These are phyloP conservation scores for Chondrosia reniformis DNA, from an alignment of 37 sponge, comb jelly and placozoan genomes.

Conservation along the genomic window DNA sequence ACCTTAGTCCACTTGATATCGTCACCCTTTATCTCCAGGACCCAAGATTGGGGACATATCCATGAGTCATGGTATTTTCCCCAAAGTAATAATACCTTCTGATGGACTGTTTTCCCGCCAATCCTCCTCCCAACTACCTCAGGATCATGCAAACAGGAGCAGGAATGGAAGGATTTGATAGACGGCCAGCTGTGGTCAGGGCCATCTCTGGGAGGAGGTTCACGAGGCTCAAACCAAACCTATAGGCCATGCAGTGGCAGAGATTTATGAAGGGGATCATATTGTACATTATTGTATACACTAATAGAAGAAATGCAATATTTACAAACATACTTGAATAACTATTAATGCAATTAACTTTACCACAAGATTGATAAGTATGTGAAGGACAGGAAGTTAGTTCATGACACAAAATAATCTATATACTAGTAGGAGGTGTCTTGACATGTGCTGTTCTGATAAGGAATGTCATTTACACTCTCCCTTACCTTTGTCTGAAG, in stretches of 20 bases:
- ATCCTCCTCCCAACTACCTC: neutral
- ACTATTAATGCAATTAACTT: too few species aligned
- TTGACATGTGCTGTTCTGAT: neutral
- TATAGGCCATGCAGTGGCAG: too few species aligned
- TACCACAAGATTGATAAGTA: too few species aligned
- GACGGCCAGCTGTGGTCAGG: neutral
- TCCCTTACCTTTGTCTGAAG: conserved; percentile 7
- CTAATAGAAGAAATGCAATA: too few species aligned
- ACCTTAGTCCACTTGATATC: neutral
- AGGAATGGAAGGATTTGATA: neutral
- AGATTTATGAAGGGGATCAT: too few species aligned
- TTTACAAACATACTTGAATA: too few species aligned
- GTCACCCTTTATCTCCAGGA: neutral
- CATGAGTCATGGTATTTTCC: conserved; percentile 3
- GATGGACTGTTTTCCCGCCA: neutral
- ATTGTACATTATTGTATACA: too few species aligned
- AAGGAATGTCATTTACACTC: neutral
- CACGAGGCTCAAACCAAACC: neutral
- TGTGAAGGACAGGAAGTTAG: neutral
- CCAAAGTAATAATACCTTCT: conserved; percentile 15
- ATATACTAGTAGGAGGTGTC: neutral
- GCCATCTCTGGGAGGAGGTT: neutral
- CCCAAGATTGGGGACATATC: neutral
- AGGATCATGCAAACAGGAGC: neutral
- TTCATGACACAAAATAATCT: neutral